phyloP scores from a whole-genome alignment of 2,888 invertebrate species.

The Cryptocephalus primarius region DNA sequence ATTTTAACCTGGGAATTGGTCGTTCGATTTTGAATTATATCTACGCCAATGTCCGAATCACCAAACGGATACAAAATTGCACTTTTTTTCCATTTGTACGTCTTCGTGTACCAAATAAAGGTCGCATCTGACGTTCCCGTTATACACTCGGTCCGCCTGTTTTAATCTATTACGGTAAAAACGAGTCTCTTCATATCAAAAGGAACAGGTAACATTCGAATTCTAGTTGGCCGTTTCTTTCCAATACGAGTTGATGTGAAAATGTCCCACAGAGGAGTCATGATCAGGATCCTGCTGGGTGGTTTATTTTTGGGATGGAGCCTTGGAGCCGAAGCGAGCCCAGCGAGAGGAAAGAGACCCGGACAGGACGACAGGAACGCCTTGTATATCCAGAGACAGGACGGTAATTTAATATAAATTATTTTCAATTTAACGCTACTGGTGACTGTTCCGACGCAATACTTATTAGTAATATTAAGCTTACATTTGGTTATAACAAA shows the following conservation, averaged over 20 bases:
- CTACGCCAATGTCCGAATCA: too few relatives aligned
- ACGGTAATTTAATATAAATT: constrained; percentile 38
- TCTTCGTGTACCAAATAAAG: too few relatives aligned
- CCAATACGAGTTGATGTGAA: not conserved
- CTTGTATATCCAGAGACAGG: constrained; percentile 62
- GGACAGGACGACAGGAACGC: constrained; percentile 7
- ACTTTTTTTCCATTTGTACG: too few relatives aligned
- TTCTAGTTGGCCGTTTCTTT: not conserved
- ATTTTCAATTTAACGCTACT: too few relatives aligned
- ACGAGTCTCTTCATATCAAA: not conserved
- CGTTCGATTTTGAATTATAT: too few relatives aligned
- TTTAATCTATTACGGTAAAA: constrained; percentile 19
- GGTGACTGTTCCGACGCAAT: too few relatives aligned
- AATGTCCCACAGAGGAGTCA: not conserved
- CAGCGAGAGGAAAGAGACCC: not conserved
- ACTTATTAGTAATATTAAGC: too few relatives aligned
- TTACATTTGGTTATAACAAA: too few relatives aligned
- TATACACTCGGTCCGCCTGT: too few relatives aligned
- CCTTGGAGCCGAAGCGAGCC: not conserved
- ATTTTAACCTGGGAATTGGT: too few relatives aligned
- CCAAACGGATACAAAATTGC: too few relatives aligned
- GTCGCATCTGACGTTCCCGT: too few relatives aligned
- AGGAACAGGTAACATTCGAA: not conserved
- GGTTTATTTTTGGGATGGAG: not conserved
- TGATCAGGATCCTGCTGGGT: not conserved